Base-by-base conservation (phyloP, 2,888 invertebrate genomes). In the Cataglyphis rosenhaueri region DNA sequence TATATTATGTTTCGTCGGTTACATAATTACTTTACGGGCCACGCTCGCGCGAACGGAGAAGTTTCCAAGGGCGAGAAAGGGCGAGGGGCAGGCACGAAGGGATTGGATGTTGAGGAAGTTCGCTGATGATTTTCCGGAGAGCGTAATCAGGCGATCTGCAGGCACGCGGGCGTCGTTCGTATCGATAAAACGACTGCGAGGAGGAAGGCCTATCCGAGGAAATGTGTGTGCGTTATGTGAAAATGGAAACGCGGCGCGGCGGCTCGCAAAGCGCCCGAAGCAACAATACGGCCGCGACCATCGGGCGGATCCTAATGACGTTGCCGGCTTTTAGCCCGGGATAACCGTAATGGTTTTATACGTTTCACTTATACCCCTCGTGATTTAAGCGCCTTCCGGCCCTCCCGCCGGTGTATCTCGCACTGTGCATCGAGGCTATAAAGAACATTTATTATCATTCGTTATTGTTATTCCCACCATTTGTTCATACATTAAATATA, bases 321-420 rank as follows among this genome's bases (percentile, higher is more conserved):
- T 82, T 86, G 87, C 86, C 85, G 89, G 91, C 91, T 91, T 91
- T 90, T 92, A 83, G 88, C 86, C 73, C 75, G 83, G 89, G 91
- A 92, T 92, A 92, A 92, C 89, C 88, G 82, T 92, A 91, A 92
- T 91, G 91, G 89, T 91, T 92, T 92, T 91, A 91, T 91, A 90
- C 90, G 90, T 92, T 92, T 92, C 90, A 92, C 92, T 92, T 92
- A 92, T 89, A 88, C 89, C 82, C 85, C 66, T 75, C 82, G 61
- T 87, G 89, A 89, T 88, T 89, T 90, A 86, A 84, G 81, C 73
- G 66, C 55, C 32, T 64, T 74, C 68, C 66, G 32, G 35, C 35
- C 35, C 35, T 79, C 32, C 68, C n/a, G 35, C 38, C 32, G 41
- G 32, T 52, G 32, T 52, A 25, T 21, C 32, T 55, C 83, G 41